Evolutionary conservation across 1,140 invertebrate genomes (phyloP), one percentile per base, ranked within the genome.

Genomic region (Apis dorsata): DNA sequence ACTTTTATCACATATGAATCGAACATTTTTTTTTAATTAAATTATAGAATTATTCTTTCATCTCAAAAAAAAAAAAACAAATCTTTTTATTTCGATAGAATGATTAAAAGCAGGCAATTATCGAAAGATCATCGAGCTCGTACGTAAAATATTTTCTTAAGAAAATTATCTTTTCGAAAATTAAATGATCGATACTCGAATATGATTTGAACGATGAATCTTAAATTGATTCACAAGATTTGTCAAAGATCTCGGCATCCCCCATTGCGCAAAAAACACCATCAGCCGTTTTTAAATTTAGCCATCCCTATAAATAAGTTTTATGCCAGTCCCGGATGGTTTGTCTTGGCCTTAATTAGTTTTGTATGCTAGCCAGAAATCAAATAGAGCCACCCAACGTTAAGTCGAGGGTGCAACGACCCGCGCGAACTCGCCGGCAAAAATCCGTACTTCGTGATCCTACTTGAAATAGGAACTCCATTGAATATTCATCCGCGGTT

Each of bases 261-360:
- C 76, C 21, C 57, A 70, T 81, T 87, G 70, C 68, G 75, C 34
- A 78, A 87, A 44, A 71, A 57, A 28, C 71, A 62, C 75, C 86
- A 85, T 81, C 24, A 63, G 70, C 11, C 55, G 49, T 71, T 84
- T 59, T 72, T 84, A 88, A 85, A 85, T 68, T 85, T 87, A 85
- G 71, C 12, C 51, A 21, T 0, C n/a, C 59, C 73, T 82, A 85
- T 80, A 87, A 88, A 88, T 88, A 84, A 81, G 55, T 84, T 79
- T 82, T 66, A 68, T 76, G 51, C 71, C 62, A 51, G 69, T 80
- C 66, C 63, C 71, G 83, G 74, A 73, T 79, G 76, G 53, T 76
- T 65, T 70, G 79, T 88, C 78, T 81, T 74, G 86, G 85, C 75
- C 77, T 65, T 87, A 81, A 88, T 69, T 80, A 78, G 62, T 73